Percentiles rank a stretch among this genome's conserved stretches.
phyloP scores from a whole-genome alignment of 1,140 invertebrate genomes.

The Archivesica marissinica region DNA sequence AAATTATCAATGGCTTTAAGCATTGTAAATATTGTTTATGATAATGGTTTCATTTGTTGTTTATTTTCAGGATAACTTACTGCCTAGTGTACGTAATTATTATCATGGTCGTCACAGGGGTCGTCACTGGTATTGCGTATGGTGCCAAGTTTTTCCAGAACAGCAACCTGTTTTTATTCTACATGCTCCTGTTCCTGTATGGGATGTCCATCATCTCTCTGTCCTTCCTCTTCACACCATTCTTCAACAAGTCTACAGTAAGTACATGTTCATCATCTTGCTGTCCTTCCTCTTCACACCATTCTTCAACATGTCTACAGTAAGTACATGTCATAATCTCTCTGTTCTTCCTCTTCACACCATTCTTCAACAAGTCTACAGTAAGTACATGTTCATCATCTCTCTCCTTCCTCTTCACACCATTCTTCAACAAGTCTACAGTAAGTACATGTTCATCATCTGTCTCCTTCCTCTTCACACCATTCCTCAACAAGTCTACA shows the following conservation, averaged over 20 bases:
- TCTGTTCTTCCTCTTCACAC: too few relatives aligned
- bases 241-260: slow-evolving; percentile 93
- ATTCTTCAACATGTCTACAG: slow-evolving; percentile 93
- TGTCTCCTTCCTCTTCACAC: too few relatives aligned
- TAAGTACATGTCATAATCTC: too few relatives aligned
- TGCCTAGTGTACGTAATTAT: slow-evolving; percentile 91
- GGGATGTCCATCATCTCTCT: slow-evolving; percentile 93
- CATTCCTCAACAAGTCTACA: too few relatives aligned
- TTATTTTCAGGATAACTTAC: slow-evolving; percentile 90
- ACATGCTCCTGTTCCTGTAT: slow-evolving; percentile 91
- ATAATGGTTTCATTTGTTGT: slow-evolving; percentile 52
- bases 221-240: slow-evolving; percentile 92
- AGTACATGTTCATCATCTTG: slow-evolving; percentile 88
- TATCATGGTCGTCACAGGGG: slow-evolving; percentile 78
- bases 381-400: too few relatives aligned
- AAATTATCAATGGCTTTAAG: too few relatives aligned
- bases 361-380: too few relatives aligned
- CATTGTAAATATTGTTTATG: too few relatives aligned
- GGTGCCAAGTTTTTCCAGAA: slow-evolving; percentile 90
- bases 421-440: too few relatives aligned
- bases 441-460: too few relatives aligned
- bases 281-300: slow-evolving; percentile 93
- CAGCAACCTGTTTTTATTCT: slow-evolving; percentile 91
- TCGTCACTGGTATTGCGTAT: slow-evolving; percentile 90
- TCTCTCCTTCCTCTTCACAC: too few relatives aligned